Evolutionary conservation across 2,113 vertebrate genomes (phyloP).

Genomic region (Phaethornis superciliosus): DNA sequence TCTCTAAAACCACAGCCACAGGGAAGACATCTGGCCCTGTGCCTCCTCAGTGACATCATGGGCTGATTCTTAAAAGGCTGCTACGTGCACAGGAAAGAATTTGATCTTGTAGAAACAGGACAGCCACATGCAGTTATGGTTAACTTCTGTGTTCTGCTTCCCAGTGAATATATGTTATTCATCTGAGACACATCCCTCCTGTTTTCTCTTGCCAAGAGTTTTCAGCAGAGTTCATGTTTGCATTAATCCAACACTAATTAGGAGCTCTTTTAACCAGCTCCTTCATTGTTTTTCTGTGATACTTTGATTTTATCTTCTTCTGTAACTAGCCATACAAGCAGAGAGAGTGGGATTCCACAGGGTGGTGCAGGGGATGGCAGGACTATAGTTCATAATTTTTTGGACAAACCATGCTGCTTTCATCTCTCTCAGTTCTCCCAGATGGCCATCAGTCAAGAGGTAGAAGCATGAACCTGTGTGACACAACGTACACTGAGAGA

Average conservation of each 20-base stretch:
- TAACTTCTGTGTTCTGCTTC: background rate
- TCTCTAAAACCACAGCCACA: background rate
- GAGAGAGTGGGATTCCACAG: background rate
- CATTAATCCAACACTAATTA: accelerated
- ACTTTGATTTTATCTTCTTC: background rate
- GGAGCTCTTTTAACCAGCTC: background rate
- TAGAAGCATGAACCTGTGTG: background rate
- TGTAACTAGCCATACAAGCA: background rate
- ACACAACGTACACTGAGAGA: background rate
- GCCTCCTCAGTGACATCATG: background rate
- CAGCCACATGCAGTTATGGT: background rate
- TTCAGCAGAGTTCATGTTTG: background rate
- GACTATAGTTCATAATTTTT: background rate
- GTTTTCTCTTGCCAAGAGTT: background rate
- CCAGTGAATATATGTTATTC: background rate
- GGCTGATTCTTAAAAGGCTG: background rate
- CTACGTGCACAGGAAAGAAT: background rate
- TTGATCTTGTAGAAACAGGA: background rate
- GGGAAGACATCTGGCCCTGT: accelerated
- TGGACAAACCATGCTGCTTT: background rate
- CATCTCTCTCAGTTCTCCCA: background rate
- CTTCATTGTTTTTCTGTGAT: background rate
- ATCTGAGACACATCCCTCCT: background rate
- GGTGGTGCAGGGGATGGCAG: background rate
- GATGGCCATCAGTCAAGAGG: accelerated